These are phyloP conservation scores for Felis chaus DNA, from an alignment of 2,113 vertebrate genomes.

Conservation along the genomic window DNA sequence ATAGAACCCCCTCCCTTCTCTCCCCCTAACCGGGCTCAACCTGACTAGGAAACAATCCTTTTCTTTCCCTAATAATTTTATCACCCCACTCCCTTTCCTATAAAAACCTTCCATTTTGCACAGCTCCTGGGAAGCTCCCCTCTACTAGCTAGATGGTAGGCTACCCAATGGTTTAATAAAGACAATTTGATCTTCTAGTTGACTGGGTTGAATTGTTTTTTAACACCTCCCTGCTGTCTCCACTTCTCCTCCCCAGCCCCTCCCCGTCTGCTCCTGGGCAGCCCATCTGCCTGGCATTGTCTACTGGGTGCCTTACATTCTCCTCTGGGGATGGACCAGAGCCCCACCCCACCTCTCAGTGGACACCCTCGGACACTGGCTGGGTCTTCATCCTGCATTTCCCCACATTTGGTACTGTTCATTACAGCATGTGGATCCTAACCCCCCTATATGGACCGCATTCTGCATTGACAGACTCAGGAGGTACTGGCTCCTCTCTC, in stretches of 20 bases:
- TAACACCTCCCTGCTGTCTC: not conserved
- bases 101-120: not conserved
- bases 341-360: too few relatives aligned
- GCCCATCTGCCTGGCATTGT: not conserved
- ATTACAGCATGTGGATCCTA: rapidly evolving
- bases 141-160: not conserved
- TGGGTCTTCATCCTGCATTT: not conserved
- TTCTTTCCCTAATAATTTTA: not conserved
- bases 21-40: too few relatives aligned
- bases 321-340: not conserved
- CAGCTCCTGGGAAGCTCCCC: not conserved
- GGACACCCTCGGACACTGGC: not conserved
- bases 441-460: rapidly evolving
- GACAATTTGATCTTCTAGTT: not conserved
- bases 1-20: not conserved
- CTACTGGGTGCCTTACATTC: not conserved
- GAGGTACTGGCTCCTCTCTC: not conserved
- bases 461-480: not conserved
- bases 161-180: not conserved
- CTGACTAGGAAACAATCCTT: not conserved
- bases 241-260: too few relatives aligned
- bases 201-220: not conserved
- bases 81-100: not conserved
- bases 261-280: too few relatives aligned
- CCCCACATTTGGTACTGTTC: rapidly evolving